These are phyloP conservation scores for Belgica antarctica DNA, from an alignment of 2,888 invertebrate genomes.

Conservation along the genomic window DNA sequence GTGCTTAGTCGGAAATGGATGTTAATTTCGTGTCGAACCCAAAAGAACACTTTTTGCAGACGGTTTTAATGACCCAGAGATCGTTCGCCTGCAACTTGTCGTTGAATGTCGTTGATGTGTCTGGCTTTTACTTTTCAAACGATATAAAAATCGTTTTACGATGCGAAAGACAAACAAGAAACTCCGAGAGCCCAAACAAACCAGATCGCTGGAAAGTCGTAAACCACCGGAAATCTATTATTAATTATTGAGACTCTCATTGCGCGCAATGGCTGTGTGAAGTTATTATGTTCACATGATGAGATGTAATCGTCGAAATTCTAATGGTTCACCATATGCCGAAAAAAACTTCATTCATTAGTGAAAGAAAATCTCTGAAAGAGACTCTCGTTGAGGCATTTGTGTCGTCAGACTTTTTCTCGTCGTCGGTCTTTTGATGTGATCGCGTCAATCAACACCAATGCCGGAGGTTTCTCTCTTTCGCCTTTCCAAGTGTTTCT, in stretches of 20 bases:
- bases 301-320: conserved; percentile 13
- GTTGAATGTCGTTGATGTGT: no score
- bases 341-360: no score
- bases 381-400: conserved; percentile 12
- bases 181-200: background rate
- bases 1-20: background rate
- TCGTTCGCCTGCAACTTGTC: no score
- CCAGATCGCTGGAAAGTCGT: conserved; percentile 8
- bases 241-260: conserved; percentile 31
- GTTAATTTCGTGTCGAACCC: background rate
- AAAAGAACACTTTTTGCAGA: background rate
- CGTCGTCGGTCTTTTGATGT: conserved; percentile 6
- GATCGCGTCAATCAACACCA: conserved; percentile 30
- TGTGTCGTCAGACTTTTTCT: conserved; percentile 23
- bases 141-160: background rate
- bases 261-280: conserved; percentile 13
- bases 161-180: background rate
- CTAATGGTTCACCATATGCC: conserved; percentile 27
- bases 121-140: no score
- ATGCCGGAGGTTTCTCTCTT: background rate
- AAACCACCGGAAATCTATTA: conserved; percentile 39
- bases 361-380: background rate
- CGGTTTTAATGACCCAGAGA: no score
- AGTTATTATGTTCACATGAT: conserved; percentile 13
- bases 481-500: no score